phyloP scores from a whole-genome alignment of 2,888 invertebrate species.

The Bibio marci region DNA sequence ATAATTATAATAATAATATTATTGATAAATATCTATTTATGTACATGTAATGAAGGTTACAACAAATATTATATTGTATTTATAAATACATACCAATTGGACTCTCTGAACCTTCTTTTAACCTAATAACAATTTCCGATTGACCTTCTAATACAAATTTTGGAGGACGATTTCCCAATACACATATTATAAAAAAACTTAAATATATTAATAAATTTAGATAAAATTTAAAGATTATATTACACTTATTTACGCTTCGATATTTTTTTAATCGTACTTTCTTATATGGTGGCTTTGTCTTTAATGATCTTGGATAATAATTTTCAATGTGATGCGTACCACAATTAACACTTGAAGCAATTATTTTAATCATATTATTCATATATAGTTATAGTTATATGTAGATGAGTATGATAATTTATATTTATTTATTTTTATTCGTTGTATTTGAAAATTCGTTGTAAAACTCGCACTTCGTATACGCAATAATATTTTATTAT shows the following conservation, averaged over 20 bases:
- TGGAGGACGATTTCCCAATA: slow-evolving; percentile 57
- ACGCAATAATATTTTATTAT: too few species aligned
- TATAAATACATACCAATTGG: slow-evolving; percentile 51
- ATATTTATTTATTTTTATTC: too few species aligned
- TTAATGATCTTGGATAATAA: slow-evolving; percentile 1
- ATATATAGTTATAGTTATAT: too few species aligned
- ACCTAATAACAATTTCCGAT: slow-evolving; percentile 76
- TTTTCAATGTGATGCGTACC: too few species aligned
- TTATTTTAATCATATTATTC: too few species aligned
- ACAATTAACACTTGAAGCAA: too few species aligned
- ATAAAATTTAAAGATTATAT: not conserved
- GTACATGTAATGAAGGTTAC: too few species aligned
- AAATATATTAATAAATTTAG: slow-evolving; percentile 2
- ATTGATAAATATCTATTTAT: too few species aligned
- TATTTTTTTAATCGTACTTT: slow-evolving; percentile 9
- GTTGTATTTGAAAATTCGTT: too few species aligned
- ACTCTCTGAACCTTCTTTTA: slow-evolving; percentile 76
- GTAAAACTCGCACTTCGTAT: too few species aligned
- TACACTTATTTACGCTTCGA: not conserved
- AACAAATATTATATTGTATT: too few species aligned
- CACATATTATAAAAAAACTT: slow-evolving; percentile 3
- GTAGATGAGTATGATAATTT: too few species aligned
- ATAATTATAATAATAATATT: not conserved
- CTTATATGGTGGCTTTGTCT: slow-evolving; percentile 7
- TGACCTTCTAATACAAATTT: slow-evolving; percentile 74